Base-by-base conservation (phyloP, 2,888 invertebrate genomes). In the Neoitamus cyanurus region DNA sequence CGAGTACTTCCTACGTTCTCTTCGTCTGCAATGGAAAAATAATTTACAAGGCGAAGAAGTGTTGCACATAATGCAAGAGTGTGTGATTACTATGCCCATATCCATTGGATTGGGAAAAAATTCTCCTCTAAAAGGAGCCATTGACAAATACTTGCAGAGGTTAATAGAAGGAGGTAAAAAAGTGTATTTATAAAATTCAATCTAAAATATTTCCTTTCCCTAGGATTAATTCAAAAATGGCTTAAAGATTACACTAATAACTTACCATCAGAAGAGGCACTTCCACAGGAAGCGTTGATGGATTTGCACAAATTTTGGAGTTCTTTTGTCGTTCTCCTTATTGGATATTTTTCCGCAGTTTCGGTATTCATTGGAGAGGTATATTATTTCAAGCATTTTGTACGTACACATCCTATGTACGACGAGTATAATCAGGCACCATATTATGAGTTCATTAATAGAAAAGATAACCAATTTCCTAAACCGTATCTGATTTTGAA, bases 61-160 rank as follows among this genome's bases (percentile, higher is more conserved):
- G 0, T 90, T 97, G 83, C 97, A 97, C 88, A 95, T 97, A 9
- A 97, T 97, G 97, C 92, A 92, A 1, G 95, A 96, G 86, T 97
- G 97, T 89, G 94, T 95, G 0, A 94, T 97, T 4, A 94, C 94
- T 87, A 95, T 96, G 93, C 97, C 97, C 0, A 93, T 97, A 82
- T 95, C 96, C 0, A 92, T 97, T 86, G 97, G 96, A 0, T 93
- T 97, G 88, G 95, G 96, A 88, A 96, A 95, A 88, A 96, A 97
- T 90, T 96, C 96, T 0, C 95, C 96, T 0, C 89, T 96, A 4
- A 96, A 95, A 88, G 93, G 93, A 0, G 91, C 93, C 86, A 93
- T 95, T 25, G 95, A 96, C 89, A 92, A 92, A 87, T 93, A 94
- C 87, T 92, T 97, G 68, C 92, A 93, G 87, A 92, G 93, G 77